Evolutionary conservation across 1,140 invertebrate species (phyloP).

Genomic region (Lerema accius): DNA sequence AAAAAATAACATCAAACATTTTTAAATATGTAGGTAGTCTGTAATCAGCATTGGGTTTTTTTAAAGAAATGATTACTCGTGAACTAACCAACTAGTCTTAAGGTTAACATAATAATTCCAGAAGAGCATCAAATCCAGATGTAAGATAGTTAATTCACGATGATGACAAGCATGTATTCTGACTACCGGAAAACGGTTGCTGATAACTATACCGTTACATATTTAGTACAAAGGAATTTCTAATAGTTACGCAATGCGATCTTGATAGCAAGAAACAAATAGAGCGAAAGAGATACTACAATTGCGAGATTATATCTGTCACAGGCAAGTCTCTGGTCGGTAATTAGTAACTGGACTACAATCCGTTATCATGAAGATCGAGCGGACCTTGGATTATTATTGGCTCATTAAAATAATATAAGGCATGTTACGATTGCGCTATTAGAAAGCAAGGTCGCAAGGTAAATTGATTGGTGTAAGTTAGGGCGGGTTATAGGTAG

Average conservation of each 20-base stretch:
- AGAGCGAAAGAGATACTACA: constrained; percentile 57
- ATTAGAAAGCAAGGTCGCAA: constrained; percentile 69
- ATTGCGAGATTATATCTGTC: constrained; percentile 59
- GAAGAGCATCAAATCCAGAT: too few relatives aligned
- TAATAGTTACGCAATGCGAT: constrained; percentile 51
- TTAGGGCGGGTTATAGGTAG: too few relatives aligned
- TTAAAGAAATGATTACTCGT: too few relatives aligned
- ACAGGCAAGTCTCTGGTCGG: constrained; percentile 51
- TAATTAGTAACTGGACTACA: constrained; percentile 56
- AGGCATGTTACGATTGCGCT: constrained; percentile 46
- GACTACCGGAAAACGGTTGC: constrained; percentile 16
- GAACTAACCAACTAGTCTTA: too few relatives aligned
- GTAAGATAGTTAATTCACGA: background rate
- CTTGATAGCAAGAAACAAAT: constrained; percentile 58
- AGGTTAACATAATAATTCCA: too few relatives aligned
- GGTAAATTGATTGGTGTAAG: constrained; percentile 41
- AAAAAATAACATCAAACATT: too few relatives aligned
- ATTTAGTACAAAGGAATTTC: constrained; percentile 43
- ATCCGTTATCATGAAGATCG: constrained; percentile 53
- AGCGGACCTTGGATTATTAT: constrained; percentile 62
- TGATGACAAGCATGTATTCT: background rate
- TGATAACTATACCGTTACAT: constrained; percentile 7
- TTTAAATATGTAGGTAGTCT: too few relatives aligned
- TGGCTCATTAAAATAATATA: constrained; percentile 67
- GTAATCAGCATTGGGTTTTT: too few relatives aligned